Percentiles rank a stretch among this genome's conserved stretches.
These are phyloP conservation scores for Chloroceryle inda DNA, from an alignment of 2,797 vertebrate genomes.

Conservation along the genomic window DNA sequence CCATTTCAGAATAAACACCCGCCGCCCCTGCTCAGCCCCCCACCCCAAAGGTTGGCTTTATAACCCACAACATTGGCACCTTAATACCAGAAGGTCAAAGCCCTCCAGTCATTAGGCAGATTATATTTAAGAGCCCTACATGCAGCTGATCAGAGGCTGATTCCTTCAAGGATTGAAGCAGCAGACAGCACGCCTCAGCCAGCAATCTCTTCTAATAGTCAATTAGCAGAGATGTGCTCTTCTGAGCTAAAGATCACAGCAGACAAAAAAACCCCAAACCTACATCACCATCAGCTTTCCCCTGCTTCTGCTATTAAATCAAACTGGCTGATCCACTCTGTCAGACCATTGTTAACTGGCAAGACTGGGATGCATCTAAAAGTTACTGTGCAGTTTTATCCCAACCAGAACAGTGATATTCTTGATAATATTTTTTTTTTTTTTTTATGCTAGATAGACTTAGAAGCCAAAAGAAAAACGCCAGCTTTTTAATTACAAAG, in stretches of 20 bases:
- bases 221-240: slow-evolving; percentile 34
- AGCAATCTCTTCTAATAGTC: slow-evolving; percentile 29
- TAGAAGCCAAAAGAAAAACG: background rate
- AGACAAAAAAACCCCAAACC: background rate
- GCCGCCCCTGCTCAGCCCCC: background rate
- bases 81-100: slow-evolving; percentile 10
- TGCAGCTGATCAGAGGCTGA: slow-evolving; percentile 47
- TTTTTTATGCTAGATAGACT: background rate
- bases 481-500: background rate
- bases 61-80: background rate
- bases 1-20: background rate
- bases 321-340: background rate
- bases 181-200: background rate
- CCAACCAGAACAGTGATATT: background rate
- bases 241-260: slow-evolving; percentile 16
- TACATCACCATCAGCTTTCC: background rate
- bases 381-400: background rate
- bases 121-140: slow-evolving; percentile 14
- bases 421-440: background rate
- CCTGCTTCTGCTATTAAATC: background rate
- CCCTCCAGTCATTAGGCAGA: slow-evolving; percentile 30
- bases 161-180: slow-evolving; percentile 11
- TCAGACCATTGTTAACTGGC: background rate
- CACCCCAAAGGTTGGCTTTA: background rate
- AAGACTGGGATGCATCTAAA: background rate